Percentiles rank a stretch among this genome's conserved stretches.
These are phyloP conservation scores for Hydrochoerus hydrochaeris DNA, from an alignment of 2,113 vertebrate species.

Conservation along the genomic window DNA sequence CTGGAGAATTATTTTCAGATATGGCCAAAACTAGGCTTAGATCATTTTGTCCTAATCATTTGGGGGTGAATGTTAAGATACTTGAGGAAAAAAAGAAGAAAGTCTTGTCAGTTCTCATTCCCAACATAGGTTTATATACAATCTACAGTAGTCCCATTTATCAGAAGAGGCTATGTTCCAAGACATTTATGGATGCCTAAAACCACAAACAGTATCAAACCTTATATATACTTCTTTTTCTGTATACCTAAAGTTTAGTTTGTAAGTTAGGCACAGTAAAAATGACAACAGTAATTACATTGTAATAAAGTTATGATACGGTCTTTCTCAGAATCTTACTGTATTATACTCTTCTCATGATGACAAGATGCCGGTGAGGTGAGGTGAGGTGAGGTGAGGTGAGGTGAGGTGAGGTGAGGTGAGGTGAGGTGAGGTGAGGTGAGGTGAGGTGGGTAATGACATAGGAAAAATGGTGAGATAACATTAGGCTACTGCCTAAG, in stretches of 20 bases:
- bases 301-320: not conserved
- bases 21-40: not conserved
- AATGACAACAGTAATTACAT: not conserved
- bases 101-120: not conserved
- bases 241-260: not conserved
- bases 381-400: not conserved
- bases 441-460: not conserved
- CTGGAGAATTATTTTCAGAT: slow-evolving; percentile 40
- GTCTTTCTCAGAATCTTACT: not conserved
- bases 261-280: not conserved
- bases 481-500: not conserved
- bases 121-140: not conserved
- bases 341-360: not conserved
- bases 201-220: not conserved
- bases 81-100: not conserved
- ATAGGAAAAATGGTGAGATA: not conserved
- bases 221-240: not conserved
- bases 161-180: not conserved
- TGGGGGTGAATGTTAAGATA: not conserved
- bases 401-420: not conserved
- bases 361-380: not conserved
- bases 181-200: not conserved
- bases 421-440: not conserved
- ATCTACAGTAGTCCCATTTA: not conserved
- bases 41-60: slow-evolving; percentile 35